phyloP scores from a whole-genome alignment of 2,113 vertebrate genomes.

The Hoplias malabaricus region DNA sequence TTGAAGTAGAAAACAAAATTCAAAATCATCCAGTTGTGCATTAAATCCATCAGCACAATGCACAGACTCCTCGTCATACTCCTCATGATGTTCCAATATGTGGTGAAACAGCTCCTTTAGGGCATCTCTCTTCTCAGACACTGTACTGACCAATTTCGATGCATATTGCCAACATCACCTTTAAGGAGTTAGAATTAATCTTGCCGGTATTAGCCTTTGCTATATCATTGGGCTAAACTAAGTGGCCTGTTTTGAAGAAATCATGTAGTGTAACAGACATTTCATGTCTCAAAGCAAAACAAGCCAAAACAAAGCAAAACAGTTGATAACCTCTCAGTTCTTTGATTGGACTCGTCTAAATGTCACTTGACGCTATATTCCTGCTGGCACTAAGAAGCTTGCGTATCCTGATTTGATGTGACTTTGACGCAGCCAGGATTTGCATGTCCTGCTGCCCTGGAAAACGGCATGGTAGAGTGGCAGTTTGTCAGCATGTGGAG shows the following conservation, averaged over 20 bases:
- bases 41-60: conserved; percentile 10
- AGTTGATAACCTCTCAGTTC: not conserved
- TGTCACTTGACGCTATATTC: not conserved
- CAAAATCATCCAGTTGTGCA: conserved; percentile 32
- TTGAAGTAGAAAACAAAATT: conserved; percentile 42
- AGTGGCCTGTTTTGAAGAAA: not conserved
- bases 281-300: not conserved
- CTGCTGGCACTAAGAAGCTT: not conserved
- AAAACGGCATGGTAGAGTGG: not conserved
- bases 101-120: conserved; percentile 25
- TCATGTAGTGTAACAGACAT: not conserved
- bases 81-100: conserved; percentile 13
- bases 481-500: not conserved
- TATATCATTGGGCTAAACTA: not conserved
- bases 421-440: not conserved
- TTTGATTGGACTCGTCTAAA: not conserved
- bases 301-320: too few relatives aligned
- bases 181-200: not conserved
- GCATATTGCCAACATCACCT: conserved; percentile 17
- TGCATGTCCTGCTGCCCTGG: not conserved
- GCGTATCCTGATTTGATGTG: not conserved
- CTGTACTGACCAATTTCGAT: conserved; percentile 8
- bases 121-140: conserved; percentile 27
- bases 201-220: not conserved
- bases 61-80: not conserved